These are phyloP conservation scores for Megaustenia siamemsis DNA, from an alignment of 2,888 invertebrate species.

Conservation along the genomic window DNA sequence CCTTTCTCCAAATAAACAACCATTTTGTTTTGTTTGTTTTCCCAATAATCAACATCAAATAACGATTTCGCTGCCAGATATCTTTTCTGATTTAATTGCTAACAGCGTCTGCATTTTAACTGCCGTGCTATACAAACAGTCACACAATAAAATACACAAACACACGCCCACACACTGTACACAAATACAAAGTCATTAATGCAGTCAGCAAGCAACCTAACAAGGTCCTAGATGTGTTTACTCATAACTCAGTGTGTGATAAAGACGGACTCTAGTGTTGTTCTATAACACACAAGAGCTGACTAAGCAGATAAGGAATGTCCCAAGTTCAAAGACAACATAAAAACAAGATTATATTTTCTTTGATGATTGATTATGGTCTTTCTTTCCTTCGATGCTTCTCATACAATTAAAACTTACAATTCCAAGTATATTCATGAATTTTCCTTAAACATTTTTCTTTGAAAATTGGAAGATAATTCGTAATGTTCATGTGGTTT, in stretches of 20 bases:
- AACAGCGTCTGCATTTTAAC: neutral
- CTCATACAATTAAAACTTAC: too few relatives aligned
- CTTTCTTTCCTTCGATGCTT: too few relatives aligned
- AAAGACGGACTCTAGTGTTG: neutral
- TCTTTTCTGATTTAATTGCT: too few relatives aligned
- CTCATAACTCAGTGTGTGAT: neutral
- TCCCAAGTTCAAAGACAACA: neutral
- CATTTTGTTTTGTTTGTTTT: too few relatives aligned
- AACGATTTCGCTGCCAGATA: too few relatives aligned
- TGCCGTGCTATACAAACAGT: neutral
- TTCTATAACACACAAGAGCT: neutral
- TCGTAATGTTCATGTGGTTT: too few relatives aligned
- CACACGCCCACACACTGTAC: neutral
- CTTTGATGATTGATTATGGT: too few relatives aligned
- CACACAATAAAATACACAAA: neutral
- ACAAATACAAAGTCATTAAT: neutral
- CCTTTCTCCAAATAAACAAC: too few relatives aligned
- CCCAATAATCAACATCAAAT: too few relatives aligned
- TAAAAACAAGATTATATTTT: neutral
- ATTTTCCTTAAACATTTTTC: too few relatives aligned
- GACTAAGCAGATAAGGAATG: neutral
- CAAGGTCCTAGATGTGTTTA: neutral
- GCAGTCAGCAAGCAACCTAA: neutral
- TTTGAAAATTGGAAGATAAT: too few relatives aligned
- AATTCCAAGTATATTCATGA: too few relatives aligned